Evolutionary conservation across 1,140 invertebrate species (phyloP).

Genomic region (Ladona fulva): DNA sequence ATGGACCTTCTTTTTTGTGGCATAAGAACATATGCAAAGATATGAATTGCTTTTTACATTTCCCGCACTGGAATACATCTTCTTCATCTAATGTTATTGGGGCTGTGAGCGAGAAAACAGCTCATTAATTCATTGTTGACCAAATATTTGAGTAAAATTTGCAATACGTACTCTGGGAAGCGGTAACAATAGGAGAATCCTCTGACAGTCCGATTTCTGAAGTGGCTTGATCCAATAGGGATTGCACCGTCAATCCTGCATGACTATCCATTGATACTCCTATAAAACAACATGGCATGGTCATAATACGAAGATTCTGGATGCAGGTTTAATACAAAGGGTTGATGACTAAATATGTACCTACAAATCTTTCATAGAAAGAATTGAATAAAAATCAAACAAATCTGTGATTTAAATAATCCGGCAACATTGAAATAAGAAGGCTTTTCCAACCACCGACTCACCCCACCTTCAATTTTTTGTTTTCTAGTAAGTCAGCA

Average conservation of each 20-base stretch:
- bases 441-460: conserved; percentile 17
- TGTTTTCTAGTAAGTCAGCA: not conserved
- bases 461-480: not conserved
- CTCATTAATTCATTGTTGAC: not conserved
- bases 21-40: conserved; percentile 45
- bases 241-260: conserved; percentile 32
- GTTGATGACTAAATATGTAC: not conserved
- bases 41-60: conserved; percentile 55
- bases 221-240: conserved; percentile 32
- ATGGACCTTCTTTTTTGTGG: conserved; percentile 45
- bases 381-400: not conserved
- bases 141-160: not conserved
- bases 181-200: not conserved
- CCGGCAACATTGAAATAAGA: conserved; percentile 24
- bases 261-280: conserved; percentile 35
- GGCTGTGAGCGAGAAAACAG: conserved; percentile 19
- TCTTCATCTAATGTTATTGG: conserved; percentile 43
- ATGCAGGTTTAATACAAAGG: not conserved
- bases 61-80: conserved; percentile 58
- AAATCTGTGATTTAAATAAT: conserved; percentile 15
- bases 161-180: not conserved
- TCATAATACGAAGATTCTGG: conserved; percentile 15
- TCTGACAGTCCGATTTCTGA: conserved; percentile 29
- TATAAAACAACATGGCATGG: conserved; percentile 17
- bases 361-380: not conserved